Base-by-base conservation (phyloP, 2,888 invertebrate genomes). In the Artemia sinica region DNA sequence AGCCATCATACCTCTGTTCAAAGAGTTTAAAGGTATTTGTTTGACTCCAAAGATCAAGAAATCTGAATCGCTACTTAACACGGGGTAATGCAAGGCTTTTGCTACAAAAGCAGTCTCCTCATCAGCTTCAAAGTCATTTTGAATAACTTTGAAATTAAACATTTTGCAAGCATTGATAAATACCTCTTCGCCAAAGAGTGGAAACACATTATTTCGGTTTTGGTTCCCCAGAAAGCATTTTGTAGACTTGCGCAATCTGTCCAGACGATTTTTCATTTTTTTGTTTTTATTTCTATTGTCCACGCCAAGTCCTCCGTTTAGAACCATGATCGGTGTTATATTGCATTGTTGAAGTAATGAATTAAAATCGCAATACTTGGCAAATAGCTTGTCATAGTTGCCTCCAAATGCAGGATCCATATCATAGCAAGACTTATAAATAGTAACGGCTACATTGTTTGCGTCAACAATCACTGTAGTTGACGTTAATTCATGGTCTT, bases 51-150 rank as follows among this genome's bases (percentile, higher is more conserved):
- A 91, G 72, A 96, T 86, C 75, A 86, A 93, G 79, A 93, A 96
- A 79, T 96, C 96, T 0, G 94, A 94, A 78, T 96, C 96, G 73
- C 87, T 89, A 75, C 92, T 93, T 6, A 96, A 77, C 3, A 96
- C 86, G 0, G 94, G 93, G 74, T 91, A 93, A 58, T 86, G 80
- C 3, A 91, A 79, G 69, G 84, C 81, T 72, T 85, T 84, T 0
- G 92, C 89, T 73, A 94, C 77, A 0, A 86, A 85, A 0, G 92
- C 93, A 69, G 93, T 85, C 75, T 91, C 88, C 73, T 86, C 85
- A 76, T 96, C 96, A 1, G 93, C 93, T 78, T 96, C 95, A 77
- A 87, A 91, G 73, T 87, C 84, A 75, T 90, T 88, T 68, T 88
- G 83, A 66, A 85, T 85, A 71, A 84, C 82, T 11, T 82, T 81